Conservation (phyloP, 2,113 vertebrate genomes). For the Xerus inauris region DNA sequence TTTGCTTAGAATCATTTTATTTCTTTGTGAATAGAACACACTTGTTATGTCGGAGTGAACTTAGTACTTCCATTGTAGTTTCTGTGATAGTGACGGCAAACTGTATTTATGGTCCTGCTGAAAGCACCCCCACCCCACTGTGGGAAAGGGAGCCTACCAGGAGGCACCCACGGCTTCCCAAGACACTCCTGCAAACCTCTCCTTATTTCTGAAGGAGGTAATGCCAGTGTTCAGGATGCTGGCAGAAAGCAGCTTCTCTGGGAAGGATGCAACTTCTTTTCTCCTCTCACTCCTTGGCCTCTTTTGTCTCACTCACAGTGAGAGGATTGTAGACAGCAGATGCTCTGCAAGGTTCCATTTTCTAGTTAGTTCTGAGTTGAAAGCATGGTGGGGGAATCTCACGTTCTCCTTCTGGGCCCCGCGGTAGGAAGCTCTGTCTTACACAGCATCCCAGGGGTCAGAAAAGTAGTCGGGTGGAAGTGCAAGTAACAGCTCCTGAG, state of each 20-base stretch:
- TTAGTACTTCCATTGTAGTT: neutral
- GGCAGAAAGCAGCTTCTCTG: neutral
- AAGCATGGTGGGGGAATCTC: neutral
- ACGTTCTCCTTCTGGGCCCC: neutral
- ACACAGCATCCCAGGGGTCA: conserved; percentile 13
- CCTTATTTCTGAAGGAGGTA: neutral
- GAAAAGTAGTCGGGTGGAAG: neutral
- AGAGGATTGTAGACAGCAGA: neutral
- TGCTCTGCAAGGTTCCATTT: neutral
- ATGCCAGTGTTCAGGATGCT: neutral
- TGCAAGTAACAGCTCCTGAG: neutral
- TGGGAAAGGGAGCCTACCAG: neutral
- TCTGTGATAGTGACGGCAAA: neutral
- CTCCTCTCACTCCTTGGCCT: neutral
- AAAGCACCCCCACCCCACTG: neutral
- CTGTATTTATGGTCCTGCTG: neutral
- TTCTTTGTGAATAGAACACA: neutral
- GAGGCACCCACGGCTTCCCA: neutral
- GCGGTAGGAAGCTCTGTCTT: neutral
- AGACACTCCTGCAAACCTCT: neutral
- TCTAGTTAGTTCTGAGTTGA: neutral
- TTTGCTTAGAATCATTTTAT: neutral
- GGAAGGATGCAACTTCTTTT: neutral
- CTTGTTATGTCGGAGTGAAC: neutral
- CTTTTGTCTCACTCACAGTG: neutral